These are phyloP conservation scores for Probosciger aterrimus DNA, from an alignment of 2,113 vertebrate species.

Conservation along the genomic window DNA sequence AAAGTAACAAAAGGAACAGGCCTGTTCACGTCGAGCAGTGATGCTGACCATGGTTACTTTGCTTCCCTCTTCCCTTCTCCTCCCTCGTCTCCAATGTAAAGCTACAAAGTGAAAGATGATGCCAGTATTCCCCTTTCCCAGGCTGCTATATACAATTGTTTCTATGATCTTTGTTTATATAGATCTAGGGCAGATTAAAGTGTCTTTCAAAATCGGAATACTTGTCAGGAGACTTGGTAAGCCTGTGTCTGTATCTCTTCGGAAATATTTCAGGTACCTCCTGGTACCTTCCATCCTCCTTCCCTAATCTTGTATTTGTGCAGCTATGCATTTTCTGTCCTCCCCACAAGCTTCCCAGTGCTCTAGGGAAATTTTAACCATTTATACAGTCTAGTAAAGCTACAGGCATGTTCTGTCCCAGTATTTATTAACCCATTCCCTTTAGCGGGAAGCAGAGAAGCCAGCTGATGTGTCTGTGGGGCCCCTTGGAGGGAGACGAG, in stretches of 20 bases:
- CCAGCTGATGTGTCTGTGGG: background rate
- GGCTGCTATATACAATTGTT: background rate
- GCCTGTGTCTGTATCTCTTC: background rate
- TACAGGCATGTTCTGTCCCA: background rate
- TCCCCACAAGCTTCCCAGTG: background rate
- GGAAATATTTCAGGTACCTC: background rate
- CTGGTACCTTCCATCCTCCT: background rate
- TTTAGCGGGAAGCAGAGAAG: background rate
- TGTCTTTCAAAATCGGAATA: background rate
- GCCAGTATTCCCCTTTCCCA: background rate
- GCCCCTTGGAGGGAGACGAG: background rate
- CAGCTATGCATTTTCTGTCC: background rate
- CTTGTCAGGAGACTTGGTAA: background rate
- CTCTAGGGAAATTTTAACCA: background rate
- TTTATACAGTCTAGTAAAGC: background rate
- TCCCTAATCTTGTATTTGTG: background rate
- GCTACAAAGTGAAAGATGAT: constrained; percentile 1
- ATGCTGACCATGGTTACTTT: background rate
- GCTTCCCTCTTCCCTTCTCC: background rate
- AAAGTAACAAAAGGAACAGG: background rate
- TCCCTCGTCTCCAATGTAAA: background rate
- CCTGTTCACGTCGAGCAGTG: background rate
- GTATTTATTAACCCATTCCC: background rate
- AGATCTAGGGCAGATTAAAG: background rate
- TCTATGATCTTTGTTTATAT: background rate